phyloP scores from a whole-genome alignment of 2,888 invertebrate genomes.

The Ormyrus pomaceus region DNA sequence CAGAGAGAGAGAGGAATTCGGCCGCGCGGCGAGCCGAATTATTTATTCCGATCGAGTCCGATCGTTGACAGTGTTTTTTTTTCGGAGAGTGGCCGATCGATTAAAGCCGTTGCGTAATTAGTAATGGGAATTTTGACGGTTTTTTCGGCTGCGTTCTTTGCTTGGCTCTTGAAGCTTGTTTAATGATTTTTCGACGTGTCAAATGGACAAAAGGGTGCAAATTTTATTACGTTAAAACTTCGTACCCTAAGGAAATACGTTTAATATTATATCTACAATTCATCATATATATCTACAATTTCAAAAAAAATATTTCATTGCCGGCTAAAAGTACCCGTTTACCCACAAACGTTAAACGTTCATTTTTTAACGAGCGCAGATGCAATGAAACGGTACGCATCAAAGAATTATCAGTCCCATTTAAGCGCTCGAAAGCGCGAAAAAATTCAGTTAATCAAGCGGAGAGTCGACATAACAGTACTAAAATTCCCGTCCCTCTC shows the following conservation, averaged over 20 bases:
- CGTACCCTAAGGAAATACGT: too few relatives aligned
- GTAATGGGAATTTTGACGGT: slow-evolving; percentile 46
- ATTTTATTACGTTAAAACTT: background rate
- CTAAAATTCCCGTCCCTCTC: background rate
- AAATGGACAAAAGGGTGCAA: background rate
- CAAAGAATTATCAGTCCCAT: too few relatives aligned
- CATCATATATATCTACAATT: too few relatives aligned
- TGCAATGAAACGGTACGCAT: too few relatives aligned
- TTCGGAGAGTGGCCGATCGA: background rate
- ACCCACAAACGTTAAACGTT: too few relatives aligned
- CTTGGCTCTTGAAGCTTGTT: background rate
- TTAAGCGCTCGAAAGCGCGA: too few relatives aligned
- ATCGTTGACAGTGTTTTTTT: slow-evolving; percentile 11
- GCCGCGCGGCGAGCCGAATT: background rate
- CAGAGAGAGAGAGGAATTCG: slow-evolving; percentile 18
- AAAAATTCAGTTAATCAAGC: too few relatives aligned
- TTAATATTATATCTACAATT: too few relatives aligned
- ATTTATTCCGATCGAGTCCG: slow-evolving; percentile 29
- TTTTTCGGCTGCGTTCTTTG: slow-evolving; percentile 2
- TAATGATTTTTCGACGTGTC: background rate
- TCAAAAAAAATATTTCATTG: too few relatives aligned
- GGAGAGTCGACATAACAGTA: too few relatives aligned
- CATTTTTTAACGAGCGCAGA: too few relatives aligned
- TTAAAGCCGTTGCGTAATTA: slow-evolving; percentile 48
- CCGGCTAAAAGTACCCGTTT: too few relatives aligned